phyloP scores from a whole-genome alignment of 1,140 invertebrate species.

The Cherax destructor region DNA sequence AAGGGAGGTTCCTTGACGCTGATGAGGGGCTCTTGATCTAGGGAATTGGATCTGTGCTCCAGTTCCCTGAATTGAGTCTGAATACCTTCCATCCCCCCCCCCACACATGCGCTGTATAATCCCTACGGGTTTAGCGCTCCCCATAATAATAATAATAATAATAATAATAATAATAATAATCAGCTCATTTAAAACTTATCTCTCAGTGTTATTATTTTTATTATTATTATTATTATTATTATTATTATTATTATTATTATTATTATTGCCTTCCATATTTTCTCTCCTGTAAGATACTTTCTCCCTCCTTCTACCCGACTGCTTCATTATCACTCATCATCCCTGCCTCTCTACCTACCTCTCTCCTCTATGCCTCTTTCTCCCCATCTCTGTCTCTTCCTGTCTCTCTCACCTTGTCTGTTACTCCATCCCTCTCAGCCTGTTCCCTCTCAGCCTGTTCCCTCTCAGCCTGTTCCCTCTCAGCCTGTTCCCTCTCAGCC shows the following conservation, averaged over 20 bases:
- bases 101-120: too few relatives aligned
- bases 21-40: too few relatives aligned
- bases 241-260: neutral
- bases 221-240: conserved; percentile 1
- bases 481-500: neutral
- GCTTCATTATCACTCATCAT: neutral
- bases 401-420: neutral
- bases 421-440: neutral
- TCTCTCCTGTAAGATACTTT: neutral
- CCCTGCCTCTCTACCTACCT: neutral
- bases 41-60: too few relatives aligned
- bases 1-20: too few relatives aligned
- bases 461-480: too few relatives aligned
- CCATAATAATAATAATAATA: too few relatives aligned
- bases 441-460: neutral
- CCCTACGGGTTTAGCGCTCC: too few relatives aligned
- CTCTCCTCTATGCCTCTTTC: too few relatives aligned
- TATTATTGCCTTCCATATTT: neutral
- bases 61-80: too few relatives aligned
- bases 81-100: too few relatives aligned
- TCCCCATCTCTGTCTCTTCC: neutral
- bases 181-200: too few relatives aligned
- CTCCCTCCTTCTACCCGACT: neutral
- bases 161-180: too few relatives aligned
- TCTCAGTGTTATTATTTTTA: neutral